phyloP scores from a whole-genome alignment of 2,113 vertebrate species.

The Aspiorhynchus laticeps region DNA sequence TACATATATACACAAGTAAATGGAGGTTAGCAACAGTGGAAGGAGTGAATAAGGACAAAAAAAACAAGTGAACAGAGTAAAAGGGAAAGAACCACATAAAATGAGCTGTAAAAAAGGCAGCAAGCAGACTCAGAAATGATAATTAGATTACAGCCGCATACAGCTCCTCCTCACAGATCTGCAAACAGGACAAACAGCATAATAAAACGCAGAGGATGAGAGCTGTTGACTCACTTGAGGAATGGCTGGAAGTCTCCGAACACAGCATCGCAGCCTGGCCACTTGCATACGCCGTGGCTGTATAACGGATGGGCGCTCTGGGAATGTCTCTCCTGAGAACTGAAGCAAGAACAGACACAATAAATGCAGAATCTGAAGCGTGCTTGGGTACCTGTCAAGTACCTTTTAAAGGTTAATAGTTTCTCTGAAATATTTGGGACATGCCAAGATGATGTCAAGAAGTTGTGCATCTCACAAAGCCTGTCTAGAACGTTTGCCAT shows the following conservation, averaged over 20 bases:
- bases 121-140: constrained; percentile 1
- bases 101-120: neutral
- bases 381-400: neutral
- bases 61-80: constrained; percentile 8
- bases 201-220: neutral
- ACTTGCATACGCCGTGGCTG: constrained; percentile 97
- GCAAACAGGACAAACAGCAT: neutral
- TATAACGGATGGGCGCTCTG: constrained; percentile 88
- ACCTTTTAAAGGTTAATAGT: neutral
- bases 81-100: neutral
- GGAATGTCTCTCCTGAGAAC: constrained; percentile 83
- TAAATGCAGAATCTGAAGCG: neutral
- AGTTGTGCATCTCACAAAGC: neutral
- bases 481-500: neutral
- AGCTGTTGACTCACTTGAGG: constrained; percentile 85
- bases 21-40: neutral
- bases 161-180: neutral
- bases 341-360: constrained; percentile 68
- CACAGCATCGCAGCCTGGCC: constrained; percentile 97
- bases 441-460: neutral
- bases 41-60: neutral
- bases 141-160: neutral
- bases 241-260: constrained; percentile 96
- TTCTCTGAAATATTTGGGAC: neutral
- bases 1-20: neutral